Percentiles rank a stretch among this genome's conserved stretches.
Conservation (phyloP, 2,888 invertebrate species). For the Perithous albicinctus region DNA sequence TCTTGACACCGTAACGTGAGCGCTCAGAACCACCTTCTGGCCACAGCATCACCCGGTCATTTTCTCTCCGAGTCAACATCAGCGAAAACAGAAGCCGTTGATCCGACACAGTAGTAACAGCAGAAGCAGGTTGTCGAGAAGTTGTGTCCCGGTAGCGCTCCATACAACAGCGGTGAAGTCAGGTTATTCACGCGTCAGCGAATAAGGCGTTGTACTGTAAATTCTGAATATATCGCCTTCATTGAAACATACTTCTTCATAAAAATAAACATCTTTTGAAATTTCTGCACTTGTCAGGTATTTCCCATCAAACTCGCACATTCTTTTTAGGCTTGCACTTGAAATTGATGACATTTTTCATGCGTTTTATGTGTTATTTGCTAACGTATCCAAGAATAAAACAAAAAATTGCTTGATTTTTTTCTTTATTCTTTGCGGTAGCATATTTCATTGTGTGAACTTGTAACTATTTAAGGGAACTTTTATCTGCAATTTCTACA, state of each 20-base stretch:
- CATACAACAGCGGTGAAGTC: conserved; percentile 1
- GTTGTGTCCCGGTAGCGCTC: conserved; percentile 15
- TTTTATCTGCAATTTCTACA: too few species aligned
- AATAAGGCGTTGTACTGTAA: conserved; percentile 32
- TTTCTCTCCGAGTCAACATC: conserved; percentile 33
- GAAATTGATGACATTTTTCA: too few species aligned
- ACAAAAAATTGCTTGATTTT: too few species aligned
- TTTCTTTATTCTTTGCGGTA: too few species aligned
- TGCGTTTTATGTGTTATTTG: too few species aligned
- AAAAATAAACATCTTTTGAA: too few species aligned
- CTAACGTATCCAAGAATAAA: too few species aligned
- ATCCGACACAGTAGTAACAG: conserved; percentile 18
- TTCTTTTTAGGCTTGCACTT: too few species aligned
- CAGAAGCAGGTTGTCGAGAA: conserved; percentile 48
- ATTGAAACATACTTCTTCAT: conserved; percentile 4
- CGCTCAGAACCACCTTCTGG: conserved; percentile 32
- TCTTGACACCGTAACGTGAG: conserved; percentile 56
- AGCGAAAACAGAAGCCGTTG: conserved; percentile 60
- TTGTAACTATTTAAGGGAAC: too few species aligned
- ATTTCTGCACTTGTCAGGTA: too few species aligned
- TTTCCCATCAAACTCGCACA: too few species aligned
- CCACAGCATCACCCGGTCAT: conserved; percentile 30
- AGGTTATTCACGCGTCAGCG: conserved; percentile 53
- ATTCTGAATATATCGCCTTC: conserved; percentile 12
- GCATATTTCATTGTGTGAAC: too few species aligned